Conservation (phyloP, 1,140 invertebrate species). For the Zelostemma sp. region DNA sequence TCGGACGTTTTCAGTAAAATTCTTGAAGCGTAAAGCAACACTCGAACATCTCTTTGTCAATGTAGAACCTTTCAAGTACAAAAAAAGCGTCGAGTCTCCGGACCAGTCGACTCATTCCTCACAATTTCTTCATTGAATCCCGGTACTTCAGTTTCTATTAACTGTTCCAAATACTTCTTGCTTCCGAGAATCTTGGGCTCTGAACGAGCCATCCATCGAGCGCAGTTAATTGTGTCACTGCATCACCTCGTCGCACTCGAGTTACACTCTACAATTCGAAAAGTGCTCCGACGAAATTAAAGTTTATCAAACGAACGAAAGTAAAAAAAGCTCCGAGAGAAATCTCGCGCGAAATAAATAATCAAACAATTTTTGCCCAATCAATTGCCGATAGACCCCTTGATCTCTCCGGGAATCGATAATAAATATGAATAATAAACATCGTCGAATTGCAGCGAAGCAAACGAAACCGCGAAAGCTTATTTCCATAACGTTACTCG, state of each 20-base stretch:
- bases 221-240: constrained; percentile 40
- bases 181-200: constrained; percentile 25
- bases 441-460: no score
- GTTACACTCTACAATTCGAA: constrained; percentile 7
- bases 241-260: constrained; percentile 31
- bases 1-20: no score
- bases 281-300: background rate
- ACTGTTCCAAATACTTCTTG: constrained; percentile 35
- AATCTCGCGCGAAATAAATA: constrained; percentile 12
- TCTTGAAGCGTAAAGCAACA: no score
- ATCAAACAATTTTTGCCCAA: constrained; percentile 14
- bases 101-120: background rate
- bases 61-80: no score
- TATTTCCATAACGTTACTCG: constrained; percentile 14
- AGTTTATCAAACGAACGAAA: background rate
- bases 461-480: no score
- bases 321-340: no score
- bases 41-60: no score
- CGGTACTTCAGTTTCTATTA: constrained; percentile 19
- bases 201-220: constrained; percentile 28
- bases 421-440: no score
- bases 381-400: background rate
- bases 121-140: background rate
- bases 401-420: background rate
- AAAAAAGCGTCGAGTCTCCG: no score